phyloP scores from a whole-genome alignment of 1,140 invertebrate genomes.

The Drosophila carrolli region DNA sequence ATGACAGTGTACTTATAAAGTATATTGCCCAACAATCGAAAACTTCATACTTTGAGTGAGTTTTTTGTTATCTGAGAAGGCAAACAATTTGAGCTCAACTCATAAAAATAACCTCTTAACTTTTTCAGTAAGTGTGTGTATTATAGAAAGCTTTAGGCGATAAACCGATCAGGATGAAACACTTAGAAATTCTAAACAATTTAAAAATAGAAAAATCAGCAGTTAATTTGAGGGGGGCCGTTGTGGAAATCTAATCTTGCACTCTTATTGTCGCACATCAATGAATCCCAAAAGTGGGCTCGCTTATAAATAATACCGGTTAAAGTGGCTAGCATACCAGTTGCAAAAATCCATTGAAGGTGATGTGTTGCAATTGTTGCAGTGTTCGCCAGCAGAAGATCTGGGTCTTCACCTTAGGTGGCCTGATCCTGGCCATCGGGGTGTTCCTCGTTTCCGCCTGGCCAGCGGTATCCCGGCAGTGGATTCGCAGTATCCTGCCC shows the following conservation, averaged over 20 bases:
- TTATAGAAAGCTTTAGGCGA: neutral
- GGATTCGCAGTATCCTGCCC: constrained; percentile 85
- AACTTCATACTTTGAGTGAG: neutral
- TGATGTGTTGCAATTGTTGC: constrained; percentile 75
- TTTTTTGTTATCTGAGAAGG: neutral
- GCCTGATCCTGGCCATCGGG: constrained; percentile 43
- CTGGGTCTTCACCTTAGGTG: constrained; percentile 67
- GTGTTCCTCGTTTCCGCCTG: constrained; percentile 52
- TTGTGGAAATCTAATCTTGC: constrained; percentile 25
- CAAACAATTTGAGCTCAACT: neutral
- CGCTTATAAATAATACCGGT: constrained; percentile 18
- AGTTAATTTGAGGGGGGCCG: neutral
- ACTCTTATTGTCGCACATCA: neutral
- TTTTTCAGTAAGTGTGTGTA: neutral
- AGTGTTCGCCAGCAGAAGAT: constrained; percentile 72
- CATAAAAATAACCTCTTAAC: neutral
- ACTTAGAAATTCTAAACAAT: constrained; percentile 3
- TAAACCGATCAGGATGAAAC: constrained; percentile 1
- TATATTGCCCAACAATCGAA: neutral
- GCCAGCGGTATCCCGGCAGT: constrained; percentile 50
- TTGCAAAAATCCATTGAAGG: neutral
- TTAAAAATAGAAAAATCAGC: constrained; percentile 7
- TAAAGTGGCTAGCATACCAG: neutral
- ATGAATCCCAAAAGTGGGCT: neutral
- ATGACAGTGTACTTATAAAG: neutral